phyloP scores from a whole-genome alignment of 2,888 invertebrate species.

The Papilio protenor region DNA sequence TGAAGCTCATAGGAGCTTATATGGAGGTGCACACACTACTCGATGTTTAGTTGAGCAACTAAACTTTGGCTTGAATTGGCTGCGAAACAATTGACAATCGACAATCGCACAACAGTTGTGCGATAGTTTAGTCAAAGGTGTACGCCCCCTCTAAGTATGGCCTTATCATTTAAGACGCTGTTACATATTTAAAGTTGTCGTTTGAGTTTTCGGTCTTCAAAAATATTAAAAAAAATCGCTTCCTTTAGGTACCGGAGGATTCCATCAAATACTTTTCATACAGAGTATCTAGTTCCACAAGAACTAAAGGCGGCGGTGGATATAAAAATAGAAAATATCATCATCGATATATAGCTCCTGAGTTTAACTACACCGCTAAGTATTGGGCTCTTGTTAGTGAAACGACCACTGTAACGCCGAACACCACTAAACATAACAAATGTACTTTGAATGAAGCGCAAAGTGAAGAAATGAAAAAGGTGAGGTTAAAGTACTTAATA shows the following conservation, averaged over 20 bases:
- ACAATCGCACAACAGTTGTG: too few species aligned
- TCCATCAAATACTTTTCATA: conserved; percentile 76
- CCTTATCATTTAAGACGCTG: too few species aligned
- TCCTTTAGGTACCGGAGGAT: conserved; percentile 70
- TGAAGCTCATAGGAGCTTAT: too few species aligned
- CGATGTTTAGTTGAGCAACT: too few species aligned
- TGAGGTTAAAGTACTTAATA: conserved; percentile 46
- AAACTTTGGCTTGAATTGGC: too few species aligned
- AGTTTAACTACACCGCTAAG: conserved; percentile 77
- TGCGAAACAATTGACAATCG: too few species aligned
- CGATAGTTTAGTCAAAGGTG: too few species aligned
- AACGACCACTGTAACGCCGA: conserved; percentile 65
- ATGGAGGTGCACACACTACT: too few species aligned
- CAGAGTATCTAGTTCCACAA: conserved; percentile 77
- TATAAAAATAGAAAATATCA: conserved; percentile 76
- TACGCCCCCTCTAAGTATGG: too few species aligned
- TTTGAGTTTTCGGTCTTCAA: too few species aligned
- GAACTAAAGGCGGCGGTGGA: conserved; percentile 76
- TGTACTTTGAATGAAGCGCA: conserved; percentile 76
- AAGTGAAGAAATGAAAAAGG: conserved; percentile 77
- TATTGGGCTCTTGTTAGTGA: conserved; percentile 80
- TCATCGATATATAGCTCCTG: conserved; percentile 78
- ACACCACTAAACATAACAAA: conserved; percentile 71
- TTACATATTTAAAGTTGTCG: too few species aligned
- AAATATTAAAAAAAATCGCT: not conserved